Evolutionary conservation across 92 coral and sea anemone species (phyloP).

Genomic region (Scolanthus callimorphus): DNA sequence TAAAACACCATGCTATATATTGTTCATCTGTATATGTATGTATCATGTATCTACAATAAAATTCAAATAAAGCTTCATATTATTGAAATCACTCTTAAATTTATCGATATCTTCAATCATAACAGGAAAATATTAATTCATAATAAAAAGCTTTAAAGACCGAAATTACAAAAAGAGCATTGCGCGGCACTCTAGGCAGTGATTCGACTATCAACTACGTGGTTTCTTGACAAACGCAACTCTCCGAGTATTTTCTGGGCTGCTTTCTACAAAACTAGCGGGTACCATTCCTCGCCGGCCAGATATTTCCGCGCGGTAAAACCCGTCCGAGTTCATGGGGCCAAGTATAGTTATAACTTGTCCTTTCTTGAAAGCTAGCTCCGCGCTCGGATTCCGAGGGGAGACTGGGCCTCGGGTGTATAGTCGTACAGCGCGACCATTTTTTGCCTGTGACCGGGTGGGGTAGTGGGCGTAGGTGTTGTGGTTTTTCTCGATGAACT

Average conservation of each 20-base stretch:
- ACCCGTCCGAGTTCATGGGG: conserved; percentile 83
- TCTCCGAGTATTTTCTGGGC: not conserved
- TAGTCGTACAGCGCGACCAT: conserved; percentile 95
- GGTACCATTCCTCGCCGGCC: conserved; percentile 92
- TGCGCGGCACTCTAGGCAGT: too few relatives aligned
- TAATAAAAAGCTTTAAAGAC: too few relatives aligned
- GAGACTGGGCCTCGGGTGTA: conserved; percentile 86
- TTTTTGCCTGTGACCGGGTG: conserved; percentile 34
- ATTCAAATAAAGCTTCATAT: too few relatives aligned
- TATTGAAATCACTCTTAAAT: too few relatives aligned
- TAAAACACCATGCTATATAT: too few relatives aligned
- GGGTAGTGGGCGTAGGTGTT: conserved; percentile 3
- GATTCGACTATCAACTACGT: not conserved
- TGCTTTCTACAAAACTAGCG: conserved; percentile 72
- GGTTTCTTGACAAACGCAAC: not conserved
- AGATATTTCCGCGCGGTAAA: conserved; percentile 70
- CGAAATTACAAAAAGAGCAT: too few relatives aligned
- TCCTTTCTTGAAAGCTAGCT: conserved; percentile 83
- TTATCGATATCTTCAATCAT: too few relatives aligned
- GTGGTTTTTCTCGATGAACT: not conserved
- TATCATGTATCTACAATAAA: too few relatives aligned
- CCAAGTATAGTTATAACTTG: conserved; percentile 69
- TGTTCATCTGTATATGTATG: too few relatives aligned
- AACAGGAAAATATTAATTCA: too few relatives aligned
- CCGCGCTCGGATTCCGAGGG: conserved; percentile 79